Base-by-base conservation (phyloP, 1,140 invertebrate genomes). In the Ceratina calcarata region DNA sequence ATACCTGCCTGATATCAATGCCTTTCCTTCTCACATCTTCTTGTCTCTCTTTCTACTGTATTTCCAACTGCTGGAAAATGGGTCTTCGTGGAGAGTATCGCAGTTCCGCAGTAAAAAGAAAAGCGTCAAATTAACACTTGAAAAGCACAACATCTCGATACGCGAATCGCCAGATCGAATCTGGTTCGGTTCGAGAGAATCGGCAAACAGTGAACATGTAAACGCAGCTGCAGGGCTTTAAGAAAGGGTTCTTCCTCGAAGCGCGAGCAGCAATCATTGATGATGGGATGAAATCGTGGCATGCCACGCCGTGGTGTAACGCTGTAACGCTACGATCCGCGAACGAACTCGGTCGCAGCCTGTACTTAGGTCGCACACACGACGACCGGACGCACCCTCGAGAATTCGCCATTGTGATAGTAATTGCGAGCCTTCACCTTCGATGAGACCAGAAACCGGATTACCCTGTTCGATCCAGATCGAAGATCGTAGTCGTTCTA, bases 381-480 rank as follows among this genome's bases (percentile, higher is more conserved):
- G 80, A 88, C 86, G 81, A 80, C 70, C 74, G 83, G 85, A 83
- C 71, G 80, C 83, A 86, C 89, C 88, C 83, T 84, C 69, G 83
- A 88, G 86, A 86, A 83, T 76, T 77, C 87, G 83, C 78, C 89
- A 89, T 91, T 90, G 90, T 89, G 84, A 86, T 89, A 82, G 89
- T 91, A 90, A 91, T 91, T 89, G 90, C 83, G 64, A 82, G 84
- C 78, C 89, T 88, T 90, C 86, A 86, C 76, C 84, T 77, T 80
- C 82, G 84, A 69, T 75, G 80, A 69, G 24, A 58, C 77, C 71
- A 78, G 89, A 88, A 91, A 91, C 90, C 90, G 88, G 90, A 92
- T 92, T 90, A 91, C 81, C 83, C 86, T 83, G 83, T 86, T 86
- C 12, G 80, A 88, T 89, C 87, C 88, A 87, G 90, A 91, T 90